phyloP scores from a whole-genome alignment of 2,797 vertebrate species.

The Semotilus atromaculatus region DNA sequence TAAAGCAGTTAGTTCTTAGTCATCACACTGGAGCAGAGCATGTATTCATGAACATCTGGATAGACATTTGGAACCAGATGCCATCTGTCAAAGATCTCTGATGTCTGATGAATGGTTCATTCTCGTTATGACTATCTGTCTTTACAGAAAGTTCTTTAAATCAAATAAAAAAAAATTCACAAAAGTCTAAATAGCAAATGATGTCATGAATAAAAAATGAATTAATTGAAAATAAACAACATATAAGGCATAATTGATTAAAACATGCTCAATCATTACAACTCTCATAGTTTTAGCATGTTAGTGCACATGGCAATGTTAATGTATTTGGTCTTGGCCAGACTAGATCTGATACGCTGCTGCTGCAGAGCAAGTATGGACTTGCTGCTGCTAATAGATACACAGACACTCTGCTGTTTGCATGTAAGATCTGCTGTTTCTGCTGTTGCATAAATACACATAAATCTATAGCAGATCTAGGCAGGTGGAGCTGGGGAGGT shows the following conservation, averaged over 20 bases:
- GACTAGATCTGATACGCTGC: no score
- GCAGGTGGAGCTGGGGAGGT: neutral
- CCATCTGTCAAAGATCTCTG: slow-evolving; percentile 51
- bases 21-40: slow-evolving; percentile 64
- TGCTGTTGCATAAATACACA: neutral
- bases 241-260: slow-evolving; percentile 50
- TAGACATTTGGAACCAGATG: slow-evolving; percentile 67
- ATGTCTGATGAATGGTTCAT: slow-evolving; percentile 57
- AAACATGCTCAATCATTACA: neutral
- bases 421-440: no score
- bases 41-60: slow-evolving; percentile 74
- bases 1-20: slow-evolving; percentile 72
- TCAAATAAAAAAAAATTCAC: neutral
- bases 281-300: neutral
- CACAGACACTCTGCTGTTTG: no score
- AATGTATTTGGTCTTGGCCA: neutral
- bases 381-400: neutral
- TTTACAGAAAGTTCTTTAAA: neutral
- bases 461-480: neutral
- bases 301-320: neutral
- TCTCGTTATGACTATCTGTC: slow-evolving; percentile 20
- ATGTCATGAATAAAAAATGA: neutral
- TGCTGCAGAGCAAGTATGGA: neutral
- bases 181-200: neutral
- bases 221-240: neutral